Percentiles rank a stretch among this genome's conserved stretches.
Evolutionary conservation across 2,888 invertebrate species (phyloP).

Genomic region (Conistra vaccinii): DNA sequence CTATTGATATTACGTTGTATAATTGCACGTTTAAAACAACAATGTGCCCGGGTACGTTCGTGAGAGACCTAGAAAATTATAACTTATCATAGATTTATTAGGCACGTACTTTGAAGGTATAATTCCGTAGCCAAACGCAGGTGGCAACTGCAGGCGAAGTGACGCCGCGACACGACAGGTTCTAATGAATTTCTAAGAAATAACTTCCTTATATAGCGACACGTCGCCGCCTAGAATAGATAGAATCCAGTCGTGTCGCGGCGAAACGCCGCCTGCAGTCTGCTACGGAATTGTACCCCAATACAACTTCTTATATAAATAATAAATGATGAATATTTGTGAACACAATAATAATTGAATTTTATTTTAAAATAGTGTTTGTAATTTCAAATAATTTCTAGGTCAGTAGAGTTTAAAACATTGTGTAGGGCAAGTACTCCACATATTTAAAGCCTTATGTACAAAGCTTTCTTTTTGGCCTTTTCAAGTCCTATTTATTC

Average conservation of each 20-base stretch:
- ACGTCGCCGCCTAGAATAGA: too few relatives aligned
- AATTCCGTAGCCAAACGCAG: too few relatives aligned
- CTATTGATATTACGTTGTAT: constrained; percentile 70
- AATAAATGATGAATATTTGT: constrained; percentile 46
- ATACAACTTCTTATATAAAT: constrained; percentile 36
- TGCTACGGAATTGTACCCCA: background rate
- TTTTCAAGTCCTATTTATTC: constrained; percentile 83
- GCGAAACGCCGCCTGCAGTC: too few relatives aligned
- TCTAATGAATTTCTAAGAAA: too few relatives aligned
- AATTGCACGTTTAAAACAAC: constrained; percentile 76
- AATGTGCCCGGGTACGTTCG: constrained; percentile 66
- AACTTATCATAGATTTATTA: constrained; percentile 18
- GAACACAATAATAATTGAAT: constrained; percentile 42
- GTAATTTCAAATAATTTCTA: constrained; percentile 56
- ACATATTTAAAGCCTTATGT: constrained; percentile 79
- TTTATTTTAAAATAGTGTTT: constrained; percentile 13
- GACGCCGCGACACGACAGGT: too few relatives aligned
- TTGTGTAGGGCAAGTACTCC: constrained; percentile 67
- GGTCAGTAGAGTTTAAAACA: constrained; percentile 67
- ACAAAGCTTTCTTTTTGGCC: constrained; percentile 88
- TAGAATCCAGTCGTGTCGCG: too few relatives aligned
- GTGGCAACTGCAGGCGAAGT: too few relatives aligned
- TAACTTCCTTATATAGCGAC: too few relatives aligned
- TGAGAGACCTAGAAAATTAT: constrained; percentile 44
- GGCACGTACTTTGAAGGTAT: constrained; percentile 14